These are phyloP conservation scores for Aptenodytes forsteri DNA, from an alignment of 2,113 vertebrate species.

Conservation along the genomic window DNA sequence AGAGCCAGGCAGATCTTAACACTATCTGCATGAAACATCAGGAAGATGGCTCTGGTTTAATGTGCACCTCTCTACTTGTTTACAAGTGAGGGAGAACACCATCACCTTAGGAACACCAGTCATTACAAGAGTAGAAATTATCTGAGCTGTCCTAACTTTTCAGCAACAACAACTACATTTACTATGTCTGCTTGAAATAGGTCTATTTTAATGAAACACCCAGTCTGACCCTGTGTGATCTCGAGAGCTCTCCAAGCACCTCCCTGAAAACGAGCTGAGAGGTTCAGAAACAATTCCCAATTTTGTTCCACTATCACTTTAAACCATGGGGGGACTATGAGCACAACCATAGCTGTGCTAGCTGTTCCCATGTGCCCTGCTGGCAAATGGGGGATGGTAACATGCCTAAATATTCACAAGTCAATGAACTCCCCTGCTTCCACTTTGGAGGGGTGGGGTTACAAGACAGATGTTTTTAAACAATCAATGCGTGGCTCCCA, in stretches of 20 bases:
- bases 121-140: neutral
- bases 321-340: rapidly evolving
- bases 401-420: neutral
- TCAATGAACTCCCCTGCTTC: neutral
- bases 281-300: neutral
- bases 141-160: neutral
- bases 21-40: neutral
- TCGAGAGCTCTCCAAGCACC: neutral
- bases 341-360: neutral
- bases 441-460: neutral
- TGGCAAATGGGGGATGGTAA: neutral
- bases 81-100: neutral
- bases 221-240: neutral
- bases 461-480: neutral
- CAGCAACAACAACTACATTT: neutral
- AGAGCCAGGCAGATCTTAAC: neutral
- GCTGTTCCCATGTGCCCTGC: neutral
- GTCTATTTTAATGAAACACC: neutral
- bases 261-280: neutral
- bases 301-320: neutral
- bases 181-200: neutral
- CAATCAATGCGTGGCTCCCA: neutral
- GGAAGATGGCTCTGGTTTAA: neutral
- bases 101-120: neutral
- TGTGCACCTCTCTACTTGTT: neutral